These are phyloP conservation scores for Sinodicranocentrus sp. DNA, from an alignment of 2,888 invertebrate genomes.

Conservation along the genomic window DNA sequence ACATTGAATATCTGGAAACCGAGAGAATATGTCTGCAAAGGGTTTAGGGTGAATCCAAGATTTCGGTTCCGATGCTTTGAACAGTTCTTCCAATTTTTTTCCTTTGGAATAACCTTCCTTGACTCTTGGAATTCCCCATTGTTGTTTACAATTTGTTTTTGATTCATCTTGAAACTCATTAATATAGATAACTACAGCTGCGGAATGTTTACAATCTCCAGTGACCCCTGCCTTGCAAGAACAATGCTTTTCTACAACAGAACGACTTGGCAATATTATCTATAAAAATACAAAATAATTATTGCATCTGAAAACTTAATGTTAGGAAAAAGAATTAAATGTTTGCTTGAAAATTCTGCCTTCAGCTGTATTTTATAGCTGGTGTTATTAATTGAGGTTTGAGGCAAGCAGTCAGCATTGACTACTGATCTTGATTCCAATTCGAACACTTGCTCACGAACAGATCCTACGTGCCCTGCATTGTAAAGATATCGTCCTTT, in stretches of 20 bases:
- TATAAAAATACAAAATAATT: no score
- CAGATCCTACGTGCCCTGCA: neutral
- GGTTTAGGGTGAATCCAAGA: no score
- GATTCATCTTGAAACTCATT: neutral
- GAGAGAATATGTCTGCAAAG: no score
- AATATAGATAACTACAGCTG: neutral
- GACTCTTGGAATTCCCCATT: slow-evolving; percentile 7
- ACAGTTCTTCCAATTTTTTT: neutral
- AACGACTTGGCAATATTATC: neutral
- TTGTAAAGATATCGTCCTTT: neutral
- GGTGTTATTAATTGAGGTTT: slow-evolving; percentile 10
- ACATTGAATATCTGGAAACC: no score
- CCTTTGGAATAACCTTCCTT: slow-evolving; percentile 8
- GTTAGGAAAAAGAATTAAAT: no score
- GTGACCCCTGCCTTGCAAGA: neutral
- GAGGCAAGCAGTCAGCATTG: neutral
- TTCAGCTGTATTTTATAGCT: neutral
- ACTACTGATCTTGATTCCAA: neutral
- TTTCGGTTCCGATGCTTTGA: no score
- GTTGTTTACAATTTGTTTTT: neutral
- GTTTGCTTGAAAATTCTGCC: neutral
- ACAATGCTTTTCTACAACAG: neutral
- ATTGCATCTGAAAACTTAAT: no score
- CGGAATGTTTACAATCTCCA: slow-evolving; percentile 7
- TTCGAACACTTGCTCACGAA: neutral